These are phyloP conservation scores for Panagrolaimus sp. DNA, from an alignment of 1,140 invertebrate species.

Conservation along the genomic window DNA sequence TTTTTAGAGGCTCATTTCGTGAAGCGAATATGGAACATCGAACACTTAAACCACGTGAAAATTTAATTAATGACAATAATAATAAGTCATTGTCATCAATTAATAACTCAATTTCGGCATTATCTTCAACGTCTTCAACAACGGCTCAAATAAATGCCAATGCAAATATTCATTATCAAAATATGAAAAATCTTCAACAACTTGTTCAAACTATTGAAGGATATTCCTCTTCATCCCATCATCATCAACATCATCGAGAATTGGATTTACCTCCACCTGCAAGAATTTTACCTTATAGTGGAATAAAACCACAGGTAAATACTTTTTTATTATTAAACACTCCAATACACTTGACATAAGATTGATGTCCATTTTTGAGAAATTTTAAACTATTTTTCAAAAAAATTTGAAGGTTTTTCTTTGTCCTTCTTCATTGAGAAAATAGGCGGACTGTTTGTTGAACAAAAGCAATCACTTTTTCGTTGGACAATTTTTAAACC, in stretches of 20 bases:
- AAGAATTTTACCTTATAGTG: slow-evolving; percentile 30
- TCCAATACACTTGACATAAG: not conserved
- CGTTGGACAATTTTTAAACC: not conserved
- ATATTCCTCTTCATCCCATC: not conserved
- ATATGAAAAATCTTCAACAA: slow-evolving; percentile 27
- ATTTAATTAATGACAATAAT: not conserved
- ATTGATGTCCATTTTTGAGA: not conserved
- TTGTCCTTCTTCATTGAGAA: slow-evolving; percentile 6
- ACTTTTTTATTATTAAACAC: not conserved
- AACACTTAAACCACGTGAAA: slow-evolving; percentile 28
- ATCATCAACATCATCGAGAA: not conserved
- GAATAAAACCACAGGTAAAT: slow-evolving; percentile 37
- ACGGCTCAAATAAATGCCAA: not conserved
- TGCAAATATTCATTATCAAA: slow-evolving; percentile 5
- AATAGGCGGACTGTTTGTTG: not conserved
- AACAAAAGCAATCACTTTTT: not conserved
- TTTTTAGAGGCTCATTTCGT: slow-evolving; percentile 1
- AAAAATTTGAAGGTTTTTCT: slow-evolving; percentile 9
- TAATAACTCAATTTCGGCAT: no score
- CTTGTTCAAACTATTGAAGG: slow-evolving; percentile 27
- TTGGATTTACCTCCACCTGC: slow-evolving; percentile 32
- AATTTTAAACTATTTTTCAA: not conserved
- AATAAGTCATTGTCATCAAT: no score
- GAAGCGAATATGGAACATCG: slow-evolving; percentile 30
- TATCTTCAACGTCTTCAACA: not conserved